Evolutionary conservation across 2,797 vertebrate species (phyloP).

Genomic region (Protosalanx chinensis): DNA sequence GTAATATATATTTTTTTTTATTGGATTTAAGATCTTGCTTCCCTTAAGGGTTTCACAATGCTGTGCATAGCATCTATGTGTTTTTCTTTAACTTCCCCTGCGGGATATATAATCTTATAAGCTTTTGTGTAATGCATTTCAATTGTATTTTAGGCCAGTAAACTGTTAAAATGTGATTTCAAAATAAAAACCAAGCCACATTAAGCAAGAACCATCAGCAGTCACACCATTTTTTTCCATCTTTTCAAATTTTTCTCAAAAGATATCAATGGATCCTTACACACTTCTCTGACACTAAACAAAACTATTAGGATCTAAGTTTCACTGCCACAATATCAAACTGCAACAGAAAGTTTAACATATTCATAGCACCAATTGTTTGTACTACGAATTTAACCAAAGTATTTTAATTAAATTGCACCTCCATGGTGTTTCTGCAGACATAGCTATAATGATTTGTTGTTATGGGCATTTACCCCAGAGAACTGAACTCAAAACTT

Average conservation of each 20-base stretch:
- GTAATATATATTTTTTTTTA: background rate
- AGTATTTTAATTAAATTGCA: conserved; percentile 47
- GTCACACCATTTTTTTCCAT: conserved; percentile 60
- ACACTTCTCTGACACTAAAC: conserved; percentile 62
- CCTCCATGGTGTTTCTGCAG: conserved; percentile 45
- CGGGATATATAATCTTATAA: conserved; percentile 20
- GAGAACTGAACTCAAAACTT: conserved; percentile 27
- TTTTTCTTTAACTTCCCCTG: conserved; percentile 24
- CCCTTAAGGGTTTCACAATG: background rate
- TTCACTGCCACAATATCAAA: conserved; percentile 73
- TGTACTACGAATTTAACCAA: conserved; percentile 57
- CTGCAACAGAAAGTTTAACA: conserved; percentile 73
- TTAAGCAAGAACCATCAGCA: conserved; percentile 70
- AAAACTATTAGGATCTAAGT: conserved; percentile 69
- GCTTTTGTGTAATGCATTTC: conserved; percentile 29
- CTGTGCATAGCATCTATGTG: background rate
- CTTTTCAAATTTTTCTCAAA: conserved; percentile 41
- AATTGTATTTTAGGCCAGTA: conserved; percentile 40
- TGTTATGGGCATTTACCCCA: conserved; percentile 37
- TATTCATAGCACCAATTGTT: conserved; percentile 69
- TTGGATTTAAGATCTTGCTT: conserved; percentile 8
- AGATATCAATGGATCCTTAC: conserved; percentile 52
- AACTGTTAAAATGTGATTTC: conserved; percentile 40
- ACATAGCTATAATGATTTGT: conserved; percentile 57
- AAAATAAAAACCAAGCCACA: conserved; percentile 67